Evolutionary conservation across 2,113 vertebrate genomes (phyloP).

Genomic region (Cettia cetti): DNA sequence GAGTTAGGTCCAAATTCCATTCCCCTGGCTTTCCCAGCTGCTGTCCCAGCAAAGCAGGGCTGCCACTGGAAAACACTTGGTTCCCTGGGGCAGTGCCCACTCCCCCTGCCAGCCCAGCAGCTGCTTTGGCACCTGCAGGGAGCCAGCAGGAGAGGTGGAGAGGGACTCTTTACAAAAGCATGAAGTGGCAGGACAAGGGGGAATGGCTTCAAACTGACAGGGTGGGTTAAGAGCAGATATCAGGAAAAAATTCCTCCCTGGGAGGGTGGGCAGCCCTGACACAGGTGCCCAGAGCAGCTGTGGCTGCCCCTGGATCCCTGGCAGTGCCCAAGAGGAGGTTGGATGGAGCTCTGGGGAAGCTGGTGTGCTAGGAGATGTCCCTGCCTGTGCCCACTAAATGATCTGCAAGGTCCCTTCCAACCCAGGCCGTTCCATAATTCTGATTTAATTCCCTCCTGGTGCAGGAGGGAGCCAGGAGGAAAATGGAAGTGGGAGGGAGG

Average conservation of each 20-base stretch:
- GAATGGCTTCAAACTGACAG: background rate
- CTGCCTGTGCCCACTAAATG: background rate
- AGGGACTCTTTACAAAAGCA: background rate
- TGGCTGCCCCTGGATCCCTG: background rate
- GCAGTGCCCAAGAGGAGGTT: accelerated
- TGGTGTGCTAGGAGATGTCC: background rate
- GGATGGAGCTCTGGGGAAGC: background rate
- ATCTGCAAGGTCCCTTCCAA: background rate
- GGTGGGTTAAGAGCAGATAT: background rate
- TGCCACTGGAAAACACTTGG: accelerated
- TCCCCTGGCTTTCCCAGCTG: background rate
- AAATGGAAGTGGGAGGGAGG: background rate
- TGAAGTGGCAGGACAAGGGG: background rate
- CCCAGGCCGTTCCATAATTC: background rate
- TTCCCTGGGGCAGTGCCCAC: background rate
- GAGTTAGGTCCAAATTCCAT: background rate
- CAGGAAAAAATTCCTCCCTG: too few species aligned
- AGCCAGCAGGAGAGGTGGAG: background rate
- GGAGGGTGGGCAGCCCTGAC: background rate
- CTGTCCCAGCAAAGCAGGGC: background rate
- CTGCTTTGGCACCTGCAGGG: background rate
- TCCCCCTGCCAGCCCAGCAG: background rate
- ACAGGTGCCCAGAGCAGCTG: background rate
- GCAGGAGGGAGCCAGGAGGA: background rate
- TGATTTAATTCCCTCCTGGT: background rate